Conservation (phyloP, 1,140 invertebrate genomes). For the Reticulitermes speratus region DNA sequence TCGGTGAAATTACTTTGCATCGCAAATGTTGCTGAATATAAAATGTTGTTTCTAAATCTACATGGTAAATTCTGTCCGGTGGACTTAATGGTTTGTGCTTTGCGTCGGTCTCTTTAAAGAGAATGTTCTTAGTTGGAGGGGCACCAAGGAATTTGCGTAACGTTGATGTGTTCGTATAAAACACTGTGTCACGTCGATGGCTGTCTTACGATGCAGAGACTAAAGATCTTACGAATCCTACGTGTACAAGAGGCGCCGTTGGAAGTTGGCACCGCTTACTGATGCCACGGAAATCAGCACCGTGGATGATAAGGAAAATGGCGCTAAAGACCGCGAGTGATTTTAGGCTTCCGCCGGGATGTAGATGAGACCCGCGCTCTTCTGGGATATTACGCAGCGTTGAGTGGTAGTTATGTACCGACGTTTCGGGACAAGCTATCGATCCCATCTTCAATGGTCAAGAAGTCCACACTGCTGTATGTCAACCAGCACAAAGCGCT, state of each 20-base stretch:
- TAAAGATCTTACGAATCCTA: background rate
- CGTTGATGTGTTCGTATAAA: background rate
- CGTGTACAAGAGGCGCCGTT: background rate
- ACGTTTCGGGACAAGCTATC: no score
- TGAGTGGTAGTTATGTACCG: no score
- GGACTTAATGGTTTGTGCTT: background rate
- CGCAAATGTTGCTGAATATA: background rate
- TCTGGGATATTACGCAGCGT: no score
- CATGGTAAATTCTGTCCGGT: background rate
- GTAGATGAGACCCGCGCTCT: no score
- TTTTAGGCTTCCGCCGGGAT: no score
- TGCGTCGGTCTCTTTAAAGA: background rate
- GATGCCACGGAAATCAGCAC: no score
- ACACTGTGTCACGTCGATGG: background rate
- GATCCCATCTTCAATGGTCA: no score
- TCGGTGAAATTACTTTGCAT: background rate
- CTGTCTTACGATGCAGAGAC: background rate
- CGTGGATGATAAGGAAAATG: no score
- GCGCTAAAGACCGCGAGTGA: no score
- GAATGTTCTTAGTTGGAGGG: background rate
- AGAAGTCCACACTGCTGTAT: no score
- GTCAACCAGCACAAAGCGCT: no score
- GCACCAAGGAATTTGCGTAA: background rate
- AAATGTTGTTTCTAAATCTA: background rate
- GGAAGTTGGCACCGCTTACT: no score